Percentiles rank a stretch among this genome's conserved stretches.
Evolutionary conservation across 2,113 vertebrate species (phyloP).

Genomic region (Sprattus sprattus): DNA sequence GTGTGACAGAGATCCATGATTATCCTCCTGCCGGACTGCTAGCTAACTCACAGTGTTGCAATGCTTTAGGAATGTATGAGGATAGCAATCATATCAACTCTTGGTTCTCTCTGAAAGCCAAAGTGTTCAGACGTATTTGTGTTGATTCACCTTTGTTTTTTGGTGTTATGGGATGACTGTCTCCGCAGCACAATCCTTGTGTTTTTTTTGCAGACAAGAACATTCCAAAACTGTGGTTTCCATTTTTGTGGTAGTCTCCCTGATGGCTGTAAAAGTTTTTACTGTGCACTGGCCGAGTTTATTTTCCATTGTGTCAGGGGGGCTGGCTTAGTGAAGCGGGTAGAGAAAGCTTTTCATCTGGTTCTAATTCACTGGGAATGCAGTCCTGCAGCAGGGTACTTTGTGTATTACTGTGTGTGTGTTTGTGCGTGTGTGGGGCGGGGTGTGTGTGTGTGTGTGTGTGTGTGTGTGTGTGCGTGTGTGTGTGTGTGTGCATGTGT

Average conservation of each 20-base stretch:
- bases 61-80: not conserved
- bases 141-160: not conserved
- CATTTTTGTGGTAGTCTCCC: constrained; percentile 51
- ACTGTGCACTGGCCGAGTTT: constrained; percentile 55
- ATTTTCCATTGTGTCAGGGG: constrained; percentile 69
- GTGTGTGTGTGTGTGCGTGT: not conserved
- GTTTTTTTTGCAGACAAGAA: constrained; percentile 39
- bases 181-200: not conserved
- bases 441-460: constrained; percentile 22
- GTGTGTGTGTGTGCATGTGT: not conserved
- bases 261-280: constrained; percentile 62
- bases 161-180: not conserved
- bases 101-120: not conserved
- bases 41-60: not conserved
- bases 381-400: constrained; percentile 25
- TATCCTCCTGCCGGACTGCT: not conserved
- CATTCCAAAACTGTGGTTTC: constrained; percentile 47
- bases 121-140: not conserved
- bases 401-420: constrained; percentile 22
- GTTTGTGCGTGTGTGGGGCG: constrained; percentile 27
- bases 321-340: constrained; percentile 47
- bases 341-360: constrained; percentile 52
- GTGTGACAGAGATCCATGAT: not conserved
- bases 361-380: constrained; percentile 59
- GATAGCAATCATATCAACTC: not conserved